Evolutionary conservation across 2,113 vertebrate species (phyloP).

Genomic region (Electrona antarctica): DNA sequence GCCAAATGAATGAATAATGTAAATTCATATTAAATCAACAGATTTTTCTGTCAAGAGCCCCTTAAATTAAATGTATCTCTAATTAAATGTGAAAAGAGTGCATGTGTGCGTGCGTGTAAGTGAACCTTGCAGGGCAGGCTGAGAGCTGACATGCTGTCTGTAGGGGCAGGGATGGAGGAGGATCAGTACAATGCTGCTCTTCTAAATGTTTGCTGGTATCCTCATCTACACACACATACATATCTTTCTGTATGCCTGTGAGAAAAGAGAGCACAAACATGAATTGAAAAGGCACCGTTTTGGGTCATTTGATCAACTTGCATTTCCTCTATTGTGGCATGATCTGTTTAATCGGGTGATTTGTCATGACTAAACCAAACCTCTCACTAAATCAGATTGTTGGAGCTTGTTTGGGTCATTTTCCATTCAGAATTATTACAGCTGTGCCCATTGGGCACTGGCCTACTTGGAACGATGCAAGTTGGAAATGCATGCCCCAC

Average conservation of each 20-base stretch:
- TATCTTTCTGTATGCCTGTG: constrained; percentile 78
- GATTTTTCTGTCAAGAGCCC: neutral
- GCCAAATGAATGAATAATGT: too few relatives aligned
- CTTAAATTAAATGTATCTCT: neutral
- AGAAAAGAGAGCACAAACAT: neutral
- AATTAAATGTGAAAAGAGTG: neutral
- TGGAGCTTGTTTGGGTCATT: too few relatives aligned
- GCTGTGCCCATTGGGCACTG: too few relatives aligned
- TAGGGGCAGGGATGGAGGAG: constrained; percentile 44
- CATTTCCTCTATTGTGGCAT: too few relatives aligned
- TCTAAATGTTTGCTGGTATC: constrained; percentile 62
- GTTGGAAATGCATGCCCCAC: too few relatives aligned
- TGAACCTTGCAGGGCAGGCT: constrained; percentile 83
- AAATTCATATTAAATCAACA: too few relatives aligned
- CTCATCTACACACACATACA: constrained; percentile 80
- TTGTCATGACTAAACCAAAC: too few relatives aligned
- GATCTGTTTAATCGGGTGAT: too few relatives aligned
- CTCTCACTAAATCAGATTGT: too few relatives aligned
- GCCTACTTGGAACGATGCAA: too few relatives aligned
- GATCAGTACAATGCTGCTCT: constrained; percentile 71
- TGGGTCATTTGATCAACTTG: too few relatives aligned
- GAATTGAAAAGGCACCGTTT: neutral
- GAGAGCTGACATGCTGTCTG: constrained; percentile 73
- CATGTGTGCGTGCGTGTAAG: neutral
- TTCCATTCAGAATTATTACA: too few relatives aligned